Evolutionary conservation across 2,797 vertebrate genomes (phyloP).

Genomic region (Amblyraja radiata): DNA sequence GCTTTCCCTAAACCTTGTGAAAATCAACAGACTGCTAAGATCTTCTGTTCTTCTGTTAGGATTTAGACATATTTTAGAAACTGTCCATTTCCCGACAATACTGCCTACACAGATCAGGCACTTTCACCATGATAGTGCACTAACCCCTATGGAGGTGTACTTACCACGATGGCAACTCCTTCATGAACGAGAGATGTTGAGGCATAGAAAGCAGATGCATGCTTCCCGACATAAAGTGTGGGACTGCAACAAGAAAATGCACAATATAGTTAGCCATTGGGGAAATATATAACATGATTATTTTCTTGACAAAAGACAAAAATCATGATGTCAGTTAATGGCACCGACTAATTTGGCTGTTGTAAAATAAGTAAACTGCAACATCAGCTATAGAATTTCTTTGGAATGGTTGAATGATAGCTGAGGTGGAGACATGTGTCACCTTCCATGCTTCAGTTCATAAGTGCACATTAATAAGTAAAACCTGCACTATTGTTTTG

Average conservation of each 20-base stretch:
- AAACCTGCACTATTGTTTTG: not conserved
- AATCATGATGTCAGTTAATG: not conserved
- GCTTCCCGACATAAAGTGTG: slow-evolving; percentile 84
- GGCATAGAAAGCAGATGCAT: slow-evolving; percentile 79
- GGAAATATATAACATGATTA: not conserved
- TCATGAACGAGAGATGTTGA: slow-evolving; percentile 79
- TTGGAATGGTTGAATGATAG: not conserved
- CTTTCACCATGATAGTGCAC: not conserved
- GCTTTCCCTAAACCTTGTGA: not conserved
- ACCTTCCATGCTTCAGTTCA: not conserved
- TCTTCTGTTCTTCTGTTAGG: not conserved
- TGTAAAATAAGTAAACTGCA: not conserved
- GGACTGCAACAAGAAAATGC: slow-evolving; percentile 56
- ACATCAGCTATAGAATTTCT: not conserved
- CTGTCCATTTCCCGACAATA: not conserved
- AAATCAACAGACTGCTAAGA: not conserved
- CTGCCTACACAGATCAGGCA: not conserved
- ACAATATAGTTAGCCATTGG: not conserved
- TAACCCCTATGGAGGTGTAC: slow-evolving; percentile 43
- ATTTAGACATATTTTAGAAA: not conserved
- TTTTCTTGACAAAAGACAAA: not conserved
- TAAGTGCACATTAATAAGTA: not conserved
- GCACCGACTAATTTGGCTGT: not conserved
- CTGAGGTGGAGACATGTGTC: not conserved
- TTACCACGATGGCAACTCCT: slow-evolving; percentile 84